A percentile compares a stretch with the other conserved stretches of the same genome.
Conservation (phyloP, 2,888 invertebrate genomes). For the Eristalis pertinax region DNA sequence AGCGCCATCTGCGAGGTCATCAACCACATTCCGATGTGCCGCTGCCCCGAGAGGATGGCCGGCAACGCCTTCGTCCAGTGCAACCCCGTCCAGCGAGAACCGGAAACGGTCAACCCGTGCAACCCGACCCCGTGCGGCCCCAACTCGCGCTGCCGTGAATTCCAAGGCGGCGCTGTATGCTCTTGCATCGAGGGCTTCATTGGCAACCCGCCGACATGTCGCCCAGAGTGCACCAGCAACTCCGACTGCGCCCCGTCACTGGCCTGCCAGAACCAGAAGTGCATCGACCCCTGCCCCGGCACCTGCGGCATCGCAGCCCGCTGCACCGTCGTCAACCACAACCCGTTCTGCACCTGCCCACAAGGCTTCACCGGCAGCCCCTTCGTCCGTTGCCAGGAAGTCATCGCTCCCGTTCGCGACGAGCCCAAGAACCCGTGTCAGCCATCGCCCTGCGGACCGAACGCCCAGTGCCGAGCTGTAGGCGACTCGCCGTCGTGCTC, state of each 20-base stretch:
- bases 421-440: conserved; percentile 80
- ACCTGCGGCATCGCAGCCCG: conserved; percentile 88
- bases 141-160: conserved; percentile 86
- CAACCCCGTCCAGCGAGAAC: conserved; percentile 71
- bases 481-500: conserved; percentile 83
- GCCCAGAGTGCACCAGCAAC: conserved; percentile 90
- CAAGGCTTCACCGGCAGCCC: conserved; percentile 88
- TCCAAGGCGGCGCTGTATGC: conserved; percentile 85
- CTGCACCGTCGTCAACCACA: conserved; percentile 90
- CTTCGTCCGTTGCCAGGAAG: conserved; percentile 86
- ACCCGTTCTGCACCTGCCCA: conserved; percentile 90
- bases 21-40: conserved; percentile 90
- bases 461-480: conserved; percentile 83
- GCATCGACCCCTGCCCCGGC: conserved; percentile 90
- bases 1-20: conserved; percentile 89
- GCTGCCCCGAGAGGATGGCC: conserved; percentile 86
- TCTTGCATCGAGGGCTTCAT: conserved; percentile 88
- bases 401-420: conserved; percentile 74
- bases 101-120: conserved; percentile 84
- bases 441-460: conserved; percentile 83
- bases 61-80: conserved; percentile 89
- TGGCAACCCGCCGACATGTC: conserved; percentile 89
- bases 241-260: conserved; percentile 88
- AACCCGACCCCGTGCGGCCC: conserved; percentile 89
- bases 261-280: conserved; percentile 91